phyloP scores from a whole-genome alignment of 2,113 vertebrate species.

The Poecilia latipinna region DNA sequence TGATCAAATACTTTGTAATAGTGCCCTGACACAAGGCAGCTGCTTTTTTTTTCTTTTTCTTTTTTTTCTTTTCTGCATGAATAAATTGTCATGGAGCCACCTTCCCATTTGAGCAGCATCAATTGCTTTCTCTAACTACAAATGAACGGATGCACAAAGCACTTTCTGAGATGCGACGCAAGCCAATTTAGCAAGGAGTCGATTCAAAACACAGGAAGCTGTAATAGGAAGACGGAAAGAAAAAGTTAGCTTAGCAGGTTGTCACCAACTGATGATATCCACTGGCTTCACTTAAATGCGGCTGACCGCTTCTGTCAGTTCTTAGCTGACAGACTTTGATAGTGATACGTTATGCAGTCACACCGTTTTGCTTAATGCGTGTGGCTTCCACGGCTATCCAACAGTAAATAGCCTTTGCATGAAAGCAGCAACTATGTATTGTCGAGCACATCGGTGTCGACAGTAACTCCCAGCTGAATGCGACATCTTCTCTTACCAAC shows the following conservation, averaged over 20 bases:
- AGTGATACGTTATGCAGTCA: not conserved
- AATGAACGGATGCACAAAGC: not conserved
- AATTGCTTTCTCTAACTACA: not conserved
- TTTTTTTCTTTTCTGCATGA: not conserved
- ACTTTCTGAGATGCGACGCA: not conserved
- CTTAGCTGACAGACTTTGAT: constrained; percentile 2
- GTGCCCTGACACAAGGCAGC: not conserved
- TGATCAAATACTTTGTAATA: constrained; percentile 8
- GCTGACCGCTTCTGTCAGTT: not conserved
- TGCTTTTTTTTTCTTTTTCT: not conserved
- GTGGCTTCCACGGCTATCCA: no score
- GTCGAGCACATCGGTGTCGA: not conserved
- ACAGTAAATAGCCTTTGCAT: not conserved
- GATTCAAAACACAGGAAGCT: not conserved
- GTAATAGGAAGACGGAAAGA: not conserved
- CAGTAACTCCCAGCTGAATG: no score
- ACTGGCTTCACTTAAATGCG: not conserved
- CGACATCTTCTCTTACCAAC: no score
- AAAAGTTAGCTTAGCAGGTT: not conserved
- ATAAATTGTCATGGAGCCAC: not conserved
- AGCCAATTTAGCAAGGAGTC: not conserved
- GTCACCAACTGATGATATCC: not conserved
- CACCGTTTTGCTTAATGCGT: not conserved
- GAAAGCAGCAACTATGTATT: not conserved
- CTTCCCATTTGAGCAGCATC: not conserved